Evolutionary conservation across 2,888 invertebrate species (phyloP), one percentile per base, ranked within the genome.

Genomic region (Alsophila aescularia): DNA sequence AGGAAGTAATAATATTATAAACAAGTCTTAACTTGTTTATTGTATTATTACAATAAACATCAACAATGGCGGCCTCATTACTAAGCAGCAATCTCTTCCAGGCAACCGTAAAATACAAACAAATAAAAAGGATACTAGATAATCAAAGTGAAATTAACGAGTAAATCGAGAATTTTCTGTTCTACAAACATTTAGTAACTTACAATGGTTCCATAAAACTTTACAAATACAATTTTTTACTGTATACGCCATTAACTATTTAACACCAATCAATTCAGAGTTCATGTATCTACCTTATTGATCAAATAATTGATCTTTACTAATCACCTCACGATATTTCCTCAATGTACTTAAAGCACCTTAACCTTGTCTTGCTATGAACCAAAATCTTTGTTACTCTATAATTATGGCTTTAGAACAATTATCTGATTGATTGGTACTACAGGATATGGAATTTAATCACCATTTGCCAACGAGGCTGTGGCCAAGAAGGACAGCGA

Each of bases 401-500:
- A 50, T 66, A 61, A 60, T 62, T 66, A 56, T 66, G 45, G 42
- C 59, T 52, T 12, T 49, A 64, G 66, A 66, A 55, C 62, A 60
- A 66, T 71, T 68, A 67, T 56, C 54, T 52, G 59, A 64, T 66
- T 67, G 67, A 72, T 73, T 68, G 62, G 62, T 62, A 69, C 62
- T 69, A 63, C 60, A 63, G 67, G 67, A 68, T 66, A 63, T 56
- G 58, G 64, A 63, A 64, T 70, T 62, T 70, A 64, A 67, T 70
- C 60, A 63, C 60, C 39, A 41, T 40, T 55, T 66, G 55, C 60
- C 52, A 72, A 70, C 61, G 70, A 73, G 70, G 77, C 62, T 69
- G 71, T 45, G 14, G 37, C 47, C 41, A 65, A 68, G 66, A 71
- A 72, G 75, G 73, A 77, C 73, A 69, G 70, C 79, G 43, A 61